phyloP scores from a whole-genome alignment of 2,797 vertebrate species.

The Anableps anableps region DNA sequence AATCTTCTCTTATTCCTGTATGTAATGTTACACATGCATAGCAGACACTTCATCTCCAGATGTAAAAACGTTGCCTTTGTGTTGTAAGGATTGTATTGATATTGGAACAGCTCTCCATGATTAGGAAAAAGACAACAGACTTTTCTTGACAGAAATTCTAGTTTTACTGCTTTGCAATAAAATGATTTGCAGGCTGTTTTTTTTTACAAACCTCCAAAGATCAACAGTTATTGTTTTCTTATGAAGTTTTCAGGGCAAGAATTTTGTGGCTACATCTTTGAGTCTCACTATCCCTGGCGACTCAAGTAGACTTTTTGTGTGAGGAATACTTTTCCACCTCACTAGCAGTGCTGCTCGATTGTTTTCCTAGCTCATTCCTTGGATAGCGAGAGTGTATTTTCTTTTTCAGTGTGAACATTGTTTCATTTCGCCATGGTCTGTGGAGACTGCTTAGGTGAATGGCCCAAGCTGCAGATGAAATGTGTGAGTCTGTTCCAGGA shows the following conservation, averaged over 20 bases:
- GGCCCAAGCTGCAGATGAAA: conserved; percentile 41
- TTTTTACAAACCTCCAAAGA: conserved; percentile 40
- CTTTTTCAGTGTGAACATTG: conserved; percentile 69
- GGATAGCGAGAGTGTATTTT: conserved; percentile 53
- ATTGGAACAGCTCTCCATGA: conserved; percentile 51
- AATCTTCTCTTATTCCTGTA: conserved; percentile 49
- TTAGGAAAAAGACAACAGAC: conserved; percentile 64
- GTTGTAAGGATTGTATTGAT: conserved; percentile 62
- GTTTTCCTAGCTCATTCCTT: conserved; percentile 73
- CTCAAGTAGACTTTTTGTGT: conserved; percentile 57
- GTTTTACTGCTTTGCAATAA: conserved; percentile 62
- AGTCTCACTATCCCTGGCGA: conserved; percentile 52
- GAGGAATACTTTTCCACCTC: conserved; percentile 71
- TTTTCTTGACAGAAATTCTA: conserved; percentile 62
- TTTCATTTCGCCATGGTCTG: conserved; percentile 50
- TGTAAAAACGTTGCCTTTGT: conserved; percentile 70
- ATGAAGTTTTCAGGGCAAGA: conserved; percentile 46
- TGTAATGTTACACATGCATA: conserved; percentile 46
- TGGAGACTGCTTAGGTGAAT: conserved; percentile 37
- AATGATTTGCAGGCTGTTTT: conserved; percentile 35
- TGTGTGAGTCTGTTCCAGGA: conserved; percentile 1
- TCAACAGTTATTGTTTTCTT: conserved; percentile 66
- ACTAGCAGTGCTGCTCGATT: conserved; percentile 49
- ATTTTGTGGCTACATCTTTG: conserved; percentile 59
- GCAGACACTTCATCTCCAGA: conserved; percentile 66